Evolutionary conservation across 1,140 invertebrate species (phyloP), one percentile per base, ranked within the genome.

Genomic region (Tribolium madens): DNA sequence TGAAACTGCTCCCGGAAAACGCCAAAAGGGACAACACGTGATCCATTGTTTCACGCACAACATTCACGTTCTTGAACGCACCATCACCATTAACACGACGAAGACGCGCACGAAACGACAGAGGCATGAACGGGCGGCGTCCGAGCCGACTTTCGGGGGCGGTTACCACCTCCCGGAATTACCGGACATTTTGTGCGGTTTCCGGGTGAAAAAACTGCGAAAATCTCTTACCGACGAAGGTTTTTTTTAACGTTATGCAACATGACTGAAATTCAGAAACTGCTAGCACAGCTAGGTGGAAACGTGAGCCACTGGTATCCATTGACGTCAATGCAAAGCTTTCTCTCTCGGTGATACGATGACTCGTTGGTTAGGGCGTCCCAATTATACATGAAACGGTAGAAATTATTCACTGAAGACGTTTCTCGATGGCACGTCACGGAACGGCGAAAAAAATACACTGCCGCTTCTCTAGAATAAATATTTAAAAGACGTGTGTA

Each of bases 241-340:
- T n/a, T 42, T 42, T 57, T 52, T 26, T 57, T 57, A 64, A 31
- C 17, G 57, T 64, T 64, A 33, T 33, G 26, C 26, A 64, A 64
- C 21, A 12, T 33, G 26, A 57, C 57, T 33, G 57, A 64, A 64
- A 64, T 13, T 64, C 26, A 33, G 21, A 64, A 64, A 64, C 57
- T 64, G 57, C 10, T 14, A 5, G 10, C 57, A 1, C 9, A 26
- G n/a, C 14, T 64, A 64, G 57, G 57, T 64, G 18, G 64, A 71
- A 76, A 76, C 68, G 68, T 71, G 75, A 77, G 76, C 76, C 76
- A 77, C 76, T 73, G 76, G 76, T 42, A 52, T 53, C 47, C 76
- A 77, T 77, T 77, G 76, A 77, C 76, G 76, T 77, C 76, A 77
- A 77, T 77, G 76, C 76, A 53, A 52, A 73, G 71, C 76, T 77